These are phyloP conservation scores for Ataeniobius toweri DNA, from an alignment of 2,797 vertebrate species.

Conservation along the genomic window DNA sequence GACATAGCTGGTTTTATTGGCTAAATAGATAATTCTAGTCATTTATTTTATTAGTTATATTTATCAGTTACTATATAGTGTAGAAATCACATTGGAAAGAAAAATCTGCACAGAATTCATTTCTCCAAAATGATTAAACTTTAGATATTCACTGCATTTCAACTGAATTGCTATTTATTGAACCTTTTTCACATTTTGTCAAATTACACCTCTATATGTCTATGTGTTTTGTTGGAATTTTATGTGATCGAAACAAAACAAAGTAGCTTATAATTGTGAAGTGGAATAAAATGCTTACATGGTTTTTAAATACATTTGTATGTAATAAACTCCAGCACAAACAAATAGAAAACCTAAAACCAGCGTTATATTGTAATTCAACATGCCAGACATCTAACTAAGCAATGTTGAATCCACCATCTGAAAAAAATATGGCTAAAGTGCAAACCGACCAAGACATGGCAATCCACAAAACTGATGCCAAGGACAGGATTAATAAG, in stretches of 20 bases:
- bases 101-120: neutral
- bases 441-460: neutral
- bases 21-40: neutral
- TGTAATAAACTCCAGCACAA: too few relatives aligned
- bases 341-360: too few relatives aligned
- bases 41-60: too few relatives aligned
- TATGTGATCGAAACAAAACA: too few relatives aligned
- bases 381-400: too few relatives aligned
- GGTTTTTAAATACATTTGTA: too few relatives aligned
- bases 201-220: too few relatives aligned
- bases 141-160: neutral
- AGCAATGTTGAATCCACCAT: too few relatives aligned
- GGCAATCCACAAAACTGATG: neutral
- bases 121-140: neutral
- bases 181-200: neutral
- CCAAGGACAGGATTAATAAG: neutral
- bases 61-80: neutral
- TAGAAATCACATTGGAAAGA: neutral
- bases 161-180: neutral
- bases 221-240: too few relatives aligned
- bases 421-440: neutral
- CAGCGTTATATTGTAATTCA: too few relatives aligned
- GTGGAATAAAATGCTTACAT: too few relatives aligned
- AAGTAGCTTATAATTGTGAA: too few relatives aligned
- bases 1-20: neutral